Conservation (phyloP, 1,140 invertebrate species). For the Bombus balteatus region DNA sequence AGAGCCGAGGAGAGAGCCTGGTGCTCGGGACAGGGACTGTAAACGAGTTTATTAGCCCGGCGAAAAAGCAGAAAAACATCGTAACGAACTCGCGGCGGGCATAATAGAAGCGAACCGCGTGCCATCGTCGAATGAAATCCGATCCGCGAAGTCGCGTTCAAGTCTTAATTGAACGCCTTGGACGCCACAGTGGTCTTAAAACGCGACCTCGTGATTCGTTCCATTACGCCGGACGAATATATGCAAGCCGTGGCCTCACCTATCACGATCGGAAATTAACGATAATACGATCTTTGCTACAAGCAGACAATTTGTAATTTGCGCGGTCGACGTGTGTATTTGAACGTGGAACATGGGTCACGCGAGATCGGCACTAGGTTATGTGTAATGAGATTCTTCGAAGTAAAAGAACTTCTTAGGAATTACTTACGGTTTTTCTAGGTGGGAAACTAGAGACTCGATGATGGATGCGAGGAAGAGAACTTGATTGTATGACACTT, state of each 20-base stretch:
- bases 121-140: slow-evolving; percentile 6
- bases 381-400: background rate
- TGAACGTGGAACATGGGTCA: background rate
- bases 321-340: background rate
- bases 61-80: slow-evolving; percentile 33
- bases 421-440: background rate
- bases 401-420: background rate
- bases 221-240: background rate
- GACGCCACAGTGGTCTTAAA: slow-evolving; percentile 4
- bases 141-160: slow-evolving; percentile 1
- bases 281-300: slow-evolving; percentile 11
- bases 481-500: background rate
- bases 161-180: slow-evolving; percentile 31
- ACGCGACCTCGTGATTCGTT: background rate
- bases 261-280: slow-evolving; percentile 15
- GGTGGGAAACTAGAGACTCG: too few relatives aligned
- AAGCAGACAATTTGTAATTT: slow-evolving; percentile 26
- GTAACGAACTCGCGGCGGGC: slow-evolving; percentile 5
- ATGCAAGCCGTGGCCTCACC: background rate
- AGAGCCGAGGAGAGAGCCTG: background rate
- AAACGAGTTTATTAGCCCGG: slow-evolving; percentile 56
- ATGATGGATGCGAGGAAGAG: background rate
- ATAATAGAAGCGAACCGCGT: slow-evolving; percentile 19
- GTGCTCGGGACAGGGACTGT: background rate
- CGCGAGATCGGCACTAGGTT: slow-evolving; percentile 13